Evolutionary conservation across 30 jellyfish, hydroid and myxozoan genomes (phyloP).

Genomic region (Sanderia malayensis): DNA sequence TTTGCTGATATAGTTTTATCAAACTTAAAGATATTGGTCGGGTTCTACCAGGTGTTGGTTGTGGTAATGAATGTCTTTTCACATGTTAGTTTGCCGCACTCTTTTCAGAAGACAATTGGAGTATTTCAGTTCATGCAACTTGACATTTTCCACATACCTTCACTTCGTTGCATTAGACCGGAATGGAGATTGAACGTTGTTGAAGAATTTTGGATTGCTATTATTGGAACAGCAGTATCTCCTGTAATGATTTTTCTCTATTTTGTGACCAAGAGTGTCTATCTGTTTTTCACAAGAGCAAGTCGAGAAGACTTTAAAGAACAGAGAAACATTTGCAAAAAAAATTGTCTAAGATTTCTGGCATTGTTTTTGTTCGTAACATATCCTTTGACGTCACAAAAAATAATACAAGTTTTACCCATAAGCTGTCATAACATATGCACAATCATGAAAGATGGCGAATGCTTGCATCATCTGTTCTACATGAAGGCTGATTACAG

Average conservation of each 20-base stretch:
- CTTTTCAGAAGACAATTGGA: slow-evolving; percentile 10
- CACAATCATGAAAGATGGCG: not conserved
- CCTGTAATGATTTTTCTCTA: slow-evolving; percentile 17
- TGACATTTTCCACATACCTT: slow-evolving; percentile 10
- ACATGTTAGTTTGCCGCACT: slow-evolving; percentile 37
- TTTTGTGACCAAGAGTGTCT: not conserved
- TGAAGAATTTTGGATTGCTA: slow-evolving; percentile 33
- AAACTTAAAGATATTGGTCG: slow-evolving; percentile 34
- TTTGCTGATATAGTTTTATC: slow-evolving; percentile 54
- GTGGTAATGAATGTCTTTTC: slow-evolving; percentile 15
- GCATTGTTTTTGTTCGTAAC: slow-evolving; percentile 28
- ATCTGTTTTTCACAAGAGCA: not conserved
- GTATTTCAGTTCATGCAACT: slow-evolving; percentile 23
- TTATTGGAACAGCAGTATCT: slow-evolving; percentile 9
- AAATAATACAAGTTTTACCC: slow-evolving; percentile 21
- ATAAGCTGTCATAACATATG: slow-evolving; percentile 7
- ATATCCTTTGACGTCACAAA: slow-evolving; percentile 26
- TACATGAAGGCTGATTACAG: slow-evolving; percentile 30
- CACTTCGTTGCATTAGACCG: slow-evolving; percentile 31
- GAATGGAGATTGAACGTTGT: slow-evolving; percentile 32
- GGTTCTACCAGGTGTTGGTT: slow-evolving; percentile 41
- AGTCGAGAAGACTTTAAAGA: not conserved
- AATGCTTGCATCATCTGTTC: not conserved
- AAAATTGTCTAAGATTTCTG: not conserved
- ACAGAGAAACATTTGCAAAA: not conserved